Evolutionary conservation across 1,140 invertebrate genomes (phyloP), one percentile per base, ranked within the genome.

Genomic region (Drosophila melanica): DNA sequence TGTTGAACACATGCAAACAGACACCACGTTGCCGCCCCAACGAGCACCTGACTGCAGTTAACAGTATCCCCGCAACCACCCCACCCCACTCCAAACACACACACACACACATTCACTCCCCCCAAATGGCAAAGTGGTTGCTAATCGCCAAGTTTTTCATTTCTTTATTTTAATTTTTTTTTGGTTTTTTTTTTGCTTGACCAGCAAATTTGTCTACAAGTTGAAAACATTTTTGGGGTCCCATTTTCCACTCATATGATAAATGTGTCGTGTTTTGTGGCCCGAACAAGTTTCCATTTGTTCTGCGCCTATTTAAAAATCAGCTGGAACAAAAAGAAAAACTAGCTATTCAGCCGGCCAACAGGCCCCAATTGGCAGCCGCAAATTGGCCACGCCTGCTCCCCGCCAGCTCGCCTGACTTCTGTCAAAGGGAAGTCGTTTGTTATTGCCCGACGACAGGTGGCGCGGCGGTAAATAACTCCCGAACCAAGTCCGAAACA

Each of bases 1-100:
- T 84, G 79, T 81, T 77, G 23, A 80, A 80, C 81, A 80, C 81
- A 84, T 84, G 80, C 81, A 59, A 85, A 69, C 60, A 74, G 14
- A 53, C 30, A 30, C 45, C 50, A 18, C 48, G 55, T 67, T 35
- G 33, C 33, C 33, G 9, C 74, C 66, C 44, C 54, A 55, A 63
- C 50, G 30, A 37, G 66, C 58, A 70, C 41, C 42, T 64, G 45
- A 18, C 60, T 44, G 20, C 37, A 37, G 12, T 20, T 12, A 35
- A 9, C 33, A 8, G 8, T 35, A 12, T 12, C 75, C 18, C 3
- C 37, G 30, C 23, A 9, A n/a, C 20, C 30, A 20, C 16, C 16
- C 4, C 6, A n/a, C 51, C 14, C n/a, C 47, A 18, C 18, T 8
- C 3, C 48, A 7, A 10, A 4, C 42, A 45, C 4, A 35, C 33